Evolutionary conservation across 92 coral and sea anemone genomes (phyloP), one percentile per base, ranked within the genome.

Genomic region (Porites divaricata): DNA sequence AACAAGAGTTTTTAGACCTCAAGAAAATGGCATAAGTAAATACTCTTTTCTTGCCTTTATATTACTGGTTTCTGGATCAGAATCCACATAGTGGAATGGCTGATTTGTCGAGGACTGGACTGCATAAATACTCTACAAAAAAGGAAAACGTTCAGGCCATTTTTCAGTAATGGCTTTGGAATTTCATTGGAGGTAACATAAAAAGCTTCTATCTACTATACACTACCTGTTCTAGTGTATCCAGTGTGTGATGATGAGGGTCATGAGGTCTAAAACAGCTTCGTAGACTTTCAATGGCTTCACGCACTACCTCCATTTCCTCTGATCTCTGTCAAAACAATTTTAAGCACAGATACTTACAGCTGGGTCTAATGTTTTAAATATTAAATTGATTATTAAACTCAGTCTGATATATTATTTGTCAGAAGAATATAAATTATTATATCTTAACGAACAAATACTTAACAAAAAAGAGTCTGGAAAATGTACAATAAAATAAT

Each of bases 181-280:
- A 35, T 35, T 35, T 35, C 45, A 35, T 35, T 35, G 45, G 45
- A 3, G 3, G 45, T 35, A 35, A 35, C 45, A 35, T 0, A 35
- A 35, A 35, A 35, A 4, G 6, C 0, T 5, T 35, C 45, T n/a
- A n/a, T n/a, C n/a, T n/a, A n/a, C n/a, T n/a, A 3, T 35, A 35
- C 45, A 35, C 0, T 68, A 96, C 99, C 99, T 96, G 96, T 93
- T 96, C 98, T 59, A 96, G 79, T 1, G 94, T 90, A 76, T 96
- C 98, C 56, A 96, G 72, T 8, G 95, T 91, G 71, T 90, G 95
- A 22, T 92, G 98, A 58, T 94, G 95, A 2, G 96, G 92, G 49
- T 95, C 97, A 56, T 93, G 92, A 1, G 90, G 72, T 56, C 89
- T 77, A 68, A 96, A 92, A 75, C 93, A 95, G 58, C 89, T 92